Base-by-base conservation (phyloP, 92 coral and sea anemone genomes). In the Phenganax marumi region DNA sequence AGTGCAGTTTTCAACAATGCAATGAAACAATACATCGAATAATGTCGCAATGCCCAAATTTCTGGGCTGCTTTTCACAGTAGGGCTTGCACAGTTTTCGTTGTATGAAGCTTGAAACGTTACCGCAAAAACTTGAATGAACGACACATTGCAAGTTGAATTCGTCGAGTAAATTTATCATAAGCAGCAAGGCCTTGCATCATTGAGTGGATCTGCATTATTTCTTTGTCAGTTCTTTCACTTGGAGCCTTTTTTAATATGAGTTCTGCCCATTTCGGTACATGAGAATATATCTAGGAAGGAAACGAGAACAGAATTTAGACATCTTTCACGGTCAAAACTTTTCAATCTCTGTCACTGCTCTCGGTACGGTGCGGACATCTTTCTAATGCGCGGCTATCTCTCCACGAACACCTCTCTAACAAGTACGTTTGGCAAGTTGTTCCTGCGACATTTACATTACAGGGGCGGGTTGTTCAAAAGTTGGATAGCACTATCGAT, bases 101-200 rank as follows among this genome's bases (percentile, higher is more conserved):
- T 11, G 10, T 76, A n/a, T 69, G n/a, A 46, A 56, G 12, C 47
- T 11, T 16, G 49, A 43, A 16, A 48, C 13, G 89, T 74, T 90
- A 94, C 97, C 89, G 92, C 16, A 72, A 84, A 70, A 87, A 95
- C 16, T 88, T 89, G 92, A 95, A 92, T 1, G 98, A 92, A 17
- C 93, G 89, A 49, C 98, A 95, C 98, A 95, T 95, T 12, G 98
- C 98, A 65, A 92, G 78, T 77, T 95, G 98, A 79, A 95, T 91
- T 51, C 98, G 88, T 84, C 91, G 91, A 0, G 98, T 91, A 70
- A 95, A 92, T 81, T 95, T 95, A 52, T 92, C 96, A 78, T 95
- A 95, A 0, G 97, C 81, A 65, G 87, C 83, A 63, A 95, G 78
- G 1, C 98, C 97, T 58, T 89, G 88, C 24, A 92, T 86, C 90